phyloP scores from a whole-genome alignment of 37 sponge, comb jelly and placozoan genomes.

The Petrosia ficiformis region DNA sequence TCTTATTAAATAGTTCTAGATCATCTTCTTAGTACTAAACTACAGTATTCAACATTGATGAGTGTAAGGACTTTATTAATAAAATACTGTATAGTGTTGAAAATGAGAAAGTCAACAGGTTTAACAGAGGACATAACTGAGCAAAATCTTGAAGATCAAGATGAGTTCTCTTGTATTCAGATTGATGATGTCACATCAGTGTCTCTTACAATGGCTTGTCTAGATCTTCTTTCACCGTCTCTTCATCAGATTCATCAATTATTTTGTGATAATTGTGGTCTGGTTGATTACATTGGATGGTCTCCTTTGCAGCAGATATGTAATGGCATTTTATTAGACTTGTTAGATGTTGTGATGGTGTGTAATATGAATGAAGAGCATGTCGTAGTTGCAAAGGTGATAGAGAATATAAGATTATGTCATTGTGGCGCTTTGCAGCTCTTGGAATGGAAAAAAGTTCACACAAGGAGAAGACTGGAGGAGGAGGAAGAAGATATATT shows the following conservation, averaged over 20 bases:
- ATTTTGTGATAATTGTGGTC: neutral
- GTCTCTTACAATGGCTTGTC: neutral
- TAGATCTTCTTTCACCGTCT: neutral
- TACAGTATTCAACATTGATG: no score
- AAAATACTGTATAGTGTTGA: no score
- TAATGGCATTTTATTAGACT: neutral
- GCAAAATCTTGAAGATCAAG: neutral
- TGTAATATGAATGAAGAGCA: neutral
- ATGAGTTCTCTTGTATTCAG: neutral
- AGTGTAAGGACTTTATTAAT: no score
- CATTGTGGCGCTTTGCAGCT: conserved; percentile 34
- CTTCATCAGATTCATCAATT: neutral
- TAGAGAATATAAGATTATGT: conserved; percentile 19
- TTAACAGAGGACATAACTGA: neutral
- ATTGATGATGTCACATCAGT: neutral
- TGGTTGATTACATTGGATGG: neutral
- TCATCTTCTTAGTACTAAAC: no score
- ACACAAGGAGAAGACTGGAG: neutral
- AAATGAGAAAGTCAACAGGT: no score
- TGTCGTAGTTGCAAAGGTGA: neutral
- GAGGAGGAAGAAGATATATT: neutral
- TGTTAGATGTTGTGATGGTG: neutral
- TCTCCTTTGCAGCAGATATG: neutral
- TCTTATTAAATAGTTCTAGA: neutral
- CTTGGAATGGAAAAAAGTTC: conserved; percentile 8